Evolutionary conservation across 2,113 vertebrate genomes (phyloP).

Genomic region (Monarcha castaneiventris): DNA sequence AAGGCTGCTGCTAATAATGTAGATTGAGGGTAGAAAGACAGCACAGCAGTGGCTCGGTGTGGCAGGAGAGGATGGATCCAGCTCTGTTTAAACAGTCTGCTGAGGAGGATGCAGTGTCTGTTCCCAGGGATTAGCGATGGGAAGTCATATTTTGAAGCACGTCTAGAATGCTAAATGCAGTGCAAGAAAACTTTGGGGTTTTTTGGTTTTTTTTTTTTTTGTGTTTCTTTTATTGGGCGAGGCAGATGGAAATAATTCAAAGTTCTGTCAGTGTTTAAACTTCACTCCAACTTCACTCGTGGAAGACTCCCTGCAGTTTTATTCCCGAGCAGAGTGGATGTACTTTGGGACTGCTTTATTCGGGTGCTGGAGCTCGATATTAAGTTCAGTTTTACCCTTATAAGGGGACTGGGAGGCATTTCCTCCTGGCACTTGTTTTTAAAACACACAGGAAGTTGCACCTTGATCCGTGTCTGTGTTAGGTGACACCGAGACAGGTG

Average conservation of each 20-base stretch:
- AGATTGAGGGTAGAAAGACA: not conserved
- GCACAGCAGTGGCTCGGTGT: not conserved
- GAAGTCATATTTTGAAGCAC: not conserved
- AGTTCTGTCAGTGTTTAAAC: rapidly evolving
- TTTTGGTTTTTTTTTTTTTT: no score
- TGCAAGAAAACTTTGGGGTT: no score
- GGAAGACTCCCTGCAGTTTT: not conserved
- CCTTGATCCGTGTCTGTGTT: constrained; percentile 10
- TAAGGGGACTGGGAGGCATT: constrained; percentile 32
- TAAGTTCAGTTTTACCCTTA: constrained; percentile 39
- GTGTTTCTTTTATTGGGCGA: rapidly evolving
- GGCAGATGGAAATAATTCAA: not conserved
- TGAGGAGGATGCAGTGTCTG: rapidly evolving
- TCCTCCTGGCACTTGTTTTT: constrained; percentile 52
- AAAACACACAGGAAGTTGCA: constrained; percentile 36
- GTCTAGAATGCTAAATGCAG: not conserved
- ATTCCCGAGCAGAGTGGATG: rapidly evolving
- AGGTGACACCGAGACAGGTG: not conserved
- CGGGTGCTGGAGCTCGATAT: not conserved
- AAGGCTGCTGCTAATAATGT: rapidly evolving
- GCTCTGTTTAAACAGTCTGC: not conserved
- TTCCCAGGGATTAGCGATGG: rapidly evolving
- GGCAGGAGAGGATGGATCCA: not conserved
- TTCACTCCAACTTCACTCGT: rapidly evolving
- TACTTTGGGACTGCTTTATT: not conserved